Conservation (phyloP, 2,888 invertebrate genomes). For the Sminthurides aquaticus region DNA sequence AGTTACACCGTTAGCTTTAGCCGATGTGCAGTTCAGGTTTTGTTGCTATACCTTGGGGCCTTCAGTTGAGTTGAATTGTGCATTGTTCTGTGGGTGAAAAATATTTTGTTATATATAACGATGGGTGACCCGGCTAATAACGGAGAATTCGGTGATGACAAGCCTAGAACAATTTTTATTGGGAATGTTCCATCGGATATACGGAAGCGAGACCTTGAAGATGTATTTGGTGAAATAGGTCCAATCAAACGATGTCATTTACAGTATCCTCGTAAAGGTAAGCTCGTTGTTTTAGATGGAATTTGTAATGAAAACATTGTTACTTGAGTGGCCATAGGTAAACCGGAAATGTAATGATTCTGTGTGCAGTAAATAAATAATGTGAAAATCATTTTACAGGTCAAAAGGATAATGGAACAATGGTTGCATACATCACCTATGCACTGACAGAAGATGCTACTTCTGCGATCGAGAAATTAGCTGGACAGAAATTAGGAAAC, state of each 20-base stretch:
- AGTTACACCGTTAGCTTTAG: too few species aligned
- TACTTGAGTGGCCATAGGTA: too few species aligned
- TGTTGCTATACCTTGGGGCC: too few species aligned
- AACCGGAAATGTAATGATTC: too few species aligned
- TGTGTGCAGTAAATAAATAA: neutral
- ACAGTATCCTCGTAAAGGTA: constrained; percentile 37
- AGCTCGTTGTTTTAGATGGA: constrained; percentile 8
- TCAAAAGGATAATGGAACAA: constrained; percentile 18
- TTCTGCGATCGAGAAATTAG: constrained; percentile 31
- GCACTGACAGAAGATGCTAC: constrained; percentile 36
- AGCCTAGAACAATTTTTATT: constrained; percentile 38
- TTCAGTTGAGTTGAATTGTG: too few species aligned
- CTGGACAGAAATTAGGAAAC: constrained; percentile 26
- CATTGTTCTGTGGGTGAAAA: too few species aligned
- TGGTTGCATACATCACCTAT: constrained; percentile 38
- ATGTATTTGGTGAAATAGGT: constrained; percentile 40
- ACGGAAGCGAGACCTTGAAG: constrained; percentile 35
- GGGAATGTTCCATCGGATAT: constrained; percentile 37
- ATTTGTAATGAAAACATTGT: neutral
- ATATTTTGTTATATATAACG: too few species aligned
- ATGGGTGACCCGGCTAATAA: neutral
- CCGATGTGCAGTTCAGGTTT: too few species aligned
- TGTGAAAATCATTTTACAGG: neutral
- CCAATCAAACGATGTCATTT: constrained; percentile 38
- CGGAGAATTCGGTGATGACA: constrained; percentile 27